Percentiles rank a stretch among this genome's conserved stretches.
phyloP scores from a whole-genome alignment of 2,888 invertebrate species.

The Aporophyla lueneburgensis region DNA sequence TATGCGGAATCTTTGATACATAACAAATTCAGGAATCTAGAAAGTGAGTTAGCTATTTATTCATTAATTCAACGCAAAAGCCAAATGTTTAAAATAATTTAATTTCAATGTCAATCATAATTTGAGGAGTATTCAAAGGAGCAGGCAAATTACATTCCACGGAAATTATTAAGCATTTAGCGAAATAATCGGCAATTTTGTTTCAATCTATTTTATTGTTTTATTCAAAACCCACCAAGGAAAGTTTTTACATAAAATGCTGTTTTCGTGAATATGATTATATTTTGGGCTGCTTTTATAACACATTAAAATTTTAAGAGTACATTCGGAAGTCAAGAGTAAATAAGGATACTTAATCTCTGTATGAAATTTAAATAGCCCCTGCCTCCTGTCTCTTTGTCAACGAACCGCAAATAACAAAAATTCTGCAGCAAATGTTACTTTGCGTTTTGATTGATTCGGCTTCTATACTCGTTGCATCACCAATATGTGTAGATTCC shows the following conservation, averaged over 20 bases:
- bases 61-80: not conserved
- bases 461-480: too few species aligned
- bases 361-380: not conserved
- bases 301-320: too few species aligned
- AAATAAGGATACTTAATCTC: not conserved
- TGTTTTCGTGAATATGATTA: too few species aligned
- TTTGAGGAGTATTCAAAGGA: constrained; percentile 8
- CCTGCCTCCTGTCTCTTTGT: not conserved
- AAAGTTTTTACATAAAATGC: too few species aligned
- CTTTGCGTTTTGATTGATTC: not conserved
- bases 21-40: not conserved
- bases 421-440: not conserved
- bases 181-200: not conserved
- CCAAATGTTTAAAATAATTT: not conserved
- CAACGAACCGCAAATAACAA: not conserved
- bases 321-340: too few species aligned
- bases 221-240: too few species aligned
- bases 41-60: not conserved
- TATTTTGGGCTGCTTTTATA: too few species aligned
- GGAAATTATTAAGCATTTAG: constrained; percentile 1
- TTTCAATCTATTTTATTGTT: not conserved
- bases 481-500: too few species aligned
- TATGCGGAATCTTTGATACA: not conserved
- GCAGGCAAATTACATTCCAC: not conserved
- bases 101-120: constrained; percentile 8